Evolutionary conservation across 2,113 vertebrate species (phyloP).

Genomic region (Muntiacus muntjak): DNA sequence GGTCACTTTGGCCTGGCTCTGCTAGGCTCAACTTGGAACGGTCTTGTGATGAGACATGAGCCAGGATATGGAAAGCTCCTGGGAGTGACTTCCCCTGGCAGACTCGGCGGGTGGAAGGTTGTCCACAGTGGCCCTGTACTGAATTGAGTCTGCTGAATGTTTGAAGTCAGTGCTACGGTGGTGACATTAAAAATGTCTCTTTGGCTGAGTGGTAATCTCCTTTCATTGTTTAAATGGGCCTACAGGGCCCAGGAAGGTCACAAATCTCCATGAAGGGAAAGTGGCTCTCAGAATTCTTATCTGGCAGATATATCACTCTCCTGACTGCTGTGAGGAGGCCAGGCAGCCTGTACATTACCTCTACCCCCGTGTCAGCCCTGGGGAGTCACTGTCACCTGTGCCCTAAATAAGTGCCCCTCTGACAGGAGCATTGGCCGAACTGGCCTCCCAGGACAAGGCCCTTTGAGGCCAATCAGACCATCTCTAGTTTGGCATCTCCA

Average conservation of each 20-base stretch:
- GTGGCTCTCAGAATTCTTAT: neutral
- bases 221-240: slow-evolving; percentile 57
- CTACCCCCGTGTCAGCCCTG: neutral
- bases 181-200: slow-evolving; percentile 33
- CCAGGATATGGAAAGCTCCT: neutral
- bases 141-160: neutral
- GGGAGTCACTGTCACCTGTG: neutral
- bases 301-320: neutral
- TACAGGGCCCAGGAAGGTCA: slow-evolving; percentile 39
- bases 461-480: neutral
- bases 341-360: neutral
- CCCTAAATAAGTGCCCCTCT: neutral
- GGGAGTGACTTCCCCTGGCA: neutral
- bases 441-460: neutral
- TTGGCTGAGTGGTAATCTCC: slow-evolving; percentile 33
- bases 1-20: neutral
- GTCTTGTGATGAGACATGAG: neutral
- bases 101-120: neutral
- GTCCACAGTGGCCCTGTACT: neutral
- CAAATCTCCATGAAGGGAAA: slow-evolving; percentile 44
- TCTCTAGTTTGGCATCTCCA: neutral
- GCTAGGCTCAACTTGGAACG: neutral
- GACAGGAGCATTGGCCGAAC: neutral
- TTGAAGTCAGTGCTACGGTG: neutral
- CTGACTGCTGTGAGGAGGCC: neutral